Percentiles rank a stretch among this genome's conserved stretches.
Evolutionary conservation across 1,140 invertebrate species (phyloP).

Genomic region (Hypothenemus hampei): DNA sequence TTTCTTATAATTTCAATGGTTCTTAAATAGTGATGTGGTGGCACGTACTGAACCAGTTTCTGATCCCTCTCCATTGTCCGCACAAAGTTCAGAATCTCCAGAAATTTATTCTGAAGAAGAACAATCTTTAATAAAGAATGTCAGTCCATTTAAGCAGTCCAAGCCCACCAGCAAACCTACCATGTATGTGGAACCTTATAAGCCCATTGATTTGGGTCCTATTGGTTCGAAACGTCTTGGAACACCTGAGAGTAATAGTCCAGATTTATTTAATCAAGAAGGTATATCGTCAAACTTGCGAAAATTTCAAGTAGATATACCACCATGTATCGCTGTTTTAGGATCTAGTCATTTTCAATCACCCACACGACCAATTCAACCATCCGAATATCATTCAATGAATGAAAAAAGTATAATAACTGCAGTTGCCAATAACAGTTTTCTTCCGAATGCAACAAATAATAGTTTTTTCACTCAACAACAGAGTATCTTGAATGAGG

Average conservation of each 20-base stretch:
- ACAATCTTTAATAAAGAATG: background rate
- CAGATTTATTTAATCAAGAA: constrained; percentile 18
- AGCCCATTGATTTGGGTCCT: constrained; percentile 39
- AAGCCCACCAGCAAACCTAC: constrained; percentile 34
- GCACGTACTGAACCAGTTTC: constrained; percentile 41
- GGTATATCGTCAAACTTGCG: background rate
- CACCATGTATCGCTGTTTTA: too few species aligned
- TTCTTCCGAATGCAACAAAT: background rate
- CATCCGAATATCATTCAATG: constrained; percentile 10
- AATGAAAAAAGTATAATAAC: constrained; percentile 20
- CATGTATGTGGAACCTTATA: constrained; percentile 44
- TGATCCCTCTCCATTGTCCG: constrained; percentile 3
- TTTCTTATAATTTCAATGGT: too few species aligned
- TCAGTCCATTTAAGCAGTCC: constrained; percentile 21
- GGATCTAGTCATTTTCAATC: too few species aligned
- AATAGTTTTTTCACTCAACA: background rate
- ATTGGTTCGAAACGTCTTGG: constrained; percentile 39
- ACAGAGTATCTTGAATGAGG: too few species aligned
- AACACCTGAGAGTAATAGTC: constrained; percentile 20
- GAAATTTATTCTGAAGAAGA: constrained; percentile 3
- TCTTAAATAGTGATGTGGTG: constrained; percentile 42
- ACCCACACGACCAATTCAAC: background rate
- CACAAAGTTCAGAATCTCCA: constrained; percentile 5
- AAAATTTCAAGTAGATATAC: too few species aligned
- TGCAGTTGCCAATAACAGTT: constrained; percentile 12